Evolutionary conservation across 2,797 vertebrate species (phyloP).

Genomic region (Linurgus olivaceus): DNA sequence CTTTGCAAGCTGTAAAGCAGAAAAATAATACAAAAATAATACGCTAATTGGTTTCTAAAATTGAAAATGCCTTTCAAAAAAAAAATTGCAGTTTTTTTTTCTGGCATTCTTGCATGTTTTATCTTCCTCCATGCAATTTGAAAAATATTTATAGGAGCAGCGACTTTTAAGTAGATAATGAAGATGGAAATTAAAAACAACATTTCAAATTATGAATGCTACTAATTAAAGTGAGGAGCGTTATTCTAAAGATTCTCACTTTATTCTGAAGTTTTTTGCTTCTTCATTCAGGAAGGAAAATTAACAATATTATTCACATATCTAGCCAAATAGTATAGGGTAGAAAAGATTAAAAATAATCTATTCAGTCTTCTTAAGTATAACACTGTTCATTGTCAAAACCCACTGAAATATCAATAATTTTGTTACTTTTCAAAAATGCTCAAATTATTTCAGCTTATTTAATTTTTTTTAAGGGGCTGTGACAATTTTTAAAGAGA

Average conservation of each 20-base stretch:
- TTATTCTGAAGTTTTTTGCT: neutral
- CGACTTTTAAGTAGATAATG: neutral
- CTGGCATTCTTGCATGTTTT: neutral
- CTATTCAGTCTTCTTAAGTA: neutral
- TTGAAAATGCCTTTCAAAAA: neutral
- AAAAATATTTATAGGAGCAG: constrained; percentile 11
- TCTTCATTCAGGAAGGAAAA: neutral
- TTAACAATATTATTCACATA: neutral
- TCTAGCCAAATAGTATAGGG: neutral
- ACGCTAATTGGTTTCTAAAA: neutral
- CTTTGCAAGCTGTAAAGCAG: neutral
- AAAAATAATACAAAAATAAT: neutral
- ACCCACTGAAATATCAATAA: neutral
- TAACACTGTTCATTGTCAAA: neutral
- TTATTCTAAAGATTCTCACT: neutral
- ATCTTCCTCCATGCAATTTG: neutral
- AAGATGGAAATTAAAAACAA: neutral
- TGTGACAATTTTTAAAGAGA: neutral
- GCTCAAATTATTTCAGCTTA: neutral
- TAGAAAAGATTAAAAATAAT: neutral
- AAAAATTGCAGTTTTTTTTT: neutral
- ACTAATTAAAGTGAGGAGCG: neutral
- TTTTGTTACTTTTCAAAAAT: neutral
- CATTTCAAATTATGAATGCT: neutral
- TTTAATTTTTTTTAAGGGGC: neutral